Evolutionary conservation across 53 echinoderm and acorn worm genomes (phyloP), one percentile per base, ranked within the genome.

Genomic region (Luidia sarsii): DNA sequence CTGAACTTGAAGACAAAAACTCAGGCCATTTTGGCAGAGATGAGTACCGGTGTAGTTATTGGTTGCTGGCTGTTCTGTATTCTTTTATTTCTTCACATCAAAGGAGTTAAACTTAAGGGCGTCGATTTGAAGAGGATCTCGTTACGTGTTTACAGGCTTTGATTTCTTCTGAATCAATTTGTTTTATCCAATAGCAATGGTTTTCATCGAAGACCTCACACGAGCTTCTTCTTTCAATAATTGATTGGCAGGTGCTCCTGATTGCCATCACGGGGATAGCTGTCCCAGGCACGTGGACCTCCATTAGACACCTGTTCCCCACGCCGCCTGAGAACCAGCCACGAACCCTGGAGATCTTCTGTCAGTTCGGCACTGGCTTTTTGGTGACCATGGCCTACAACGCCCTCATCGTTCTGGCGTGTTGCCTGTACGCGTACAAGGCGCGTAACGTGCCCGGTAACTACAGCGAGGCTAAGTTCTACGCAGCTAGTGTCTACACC

Each of bases 401-500:
- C 68, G 15, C 37, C 25, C 18, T 39, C 21, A 37, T 81, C 4
- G 15, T 66, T 55, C 9, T 53, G 0, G 51, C 39, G 8, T 74
- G 74, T 27, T 74, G 57, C 18, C 4, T 38, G 27, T 74, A 39
- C 57, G 74, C 74, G 1, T 74, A 34, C 50, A 52, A 54, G 67
- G 66, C 81, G 10, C 67, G 81, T 8, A 51, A 53, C 41, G 81
- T 81, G 27, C 81, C 81, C 10, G 68, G 54, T 24, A 81, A 81
- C 68, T 81, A 67, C 81, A 81, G 67, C 67, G 74, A 74, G 28
- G 74, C 74, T 7, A 37, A 55, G 74, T 74, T 74, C 57, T 74
- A 74, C 74, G 74, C 50, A 35, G 66, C 54, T 16, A 81, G 81
- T 28, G 81, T 81, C 3, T 81, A 81, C 39, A 81, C 81, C 81